These are phyloP conservation scores for Fulica atra DNA, from an alignment of 2,113 vertebrate species.

Conservation along the genomic window DNA sequence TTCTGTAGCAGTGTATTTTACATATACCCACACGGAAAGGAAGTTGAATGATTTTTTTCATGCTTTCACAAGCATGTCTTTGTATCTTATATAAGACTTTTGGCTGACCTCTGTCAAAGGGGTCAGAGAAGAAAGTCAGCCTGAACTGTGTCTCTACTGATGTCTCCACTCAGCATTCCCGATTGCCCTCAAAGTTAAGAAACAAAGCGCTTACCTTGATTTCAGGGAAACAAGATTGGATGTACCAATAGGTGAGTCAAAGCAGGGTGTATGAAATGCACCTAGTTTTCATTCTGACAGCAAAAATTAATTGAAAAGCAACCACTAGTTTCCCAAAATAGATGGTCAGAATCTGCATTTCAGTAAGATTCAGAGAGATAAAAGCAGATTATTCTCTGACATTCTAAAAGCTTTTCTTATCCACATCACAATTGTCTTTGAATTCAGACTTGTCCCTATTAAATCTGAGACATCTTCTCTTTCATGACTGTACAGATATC, in stretches of 20 bases:
- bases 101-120: not conserved
- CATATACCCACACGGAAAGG: not conserved
- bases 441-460: not conserved
- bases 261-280: not conserved
- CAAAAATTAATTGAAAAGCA: not conserved
- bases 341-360: not conserved
- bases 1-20: not conserved
- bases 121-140: not conserved
- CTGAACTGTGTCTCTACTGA: not conserved
- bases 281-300: not conserved
- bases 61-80: not conserved
- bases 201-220: not conserved
- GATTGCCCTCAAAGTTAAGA: not conserved
- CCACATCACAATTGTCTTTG: not conserved
- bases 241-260: not conserved
- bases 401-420: not conserved
- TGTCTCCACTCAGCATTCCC: not conserved
- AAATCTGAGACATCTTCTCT: not conserved
- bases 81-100: not conserved
- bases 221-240: not conserved
- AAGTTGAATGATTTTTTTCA: not conserved
- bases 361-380: not conserved
- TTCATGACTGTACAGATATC: not conserved
- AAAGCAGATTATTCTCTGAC: not conserved
- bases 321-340: not conserved